Evolutionary conservation across 2,888 invertebrate genomes (phyloP).

Genomic region (Imbricaverruca yamaguchii): DNA sequence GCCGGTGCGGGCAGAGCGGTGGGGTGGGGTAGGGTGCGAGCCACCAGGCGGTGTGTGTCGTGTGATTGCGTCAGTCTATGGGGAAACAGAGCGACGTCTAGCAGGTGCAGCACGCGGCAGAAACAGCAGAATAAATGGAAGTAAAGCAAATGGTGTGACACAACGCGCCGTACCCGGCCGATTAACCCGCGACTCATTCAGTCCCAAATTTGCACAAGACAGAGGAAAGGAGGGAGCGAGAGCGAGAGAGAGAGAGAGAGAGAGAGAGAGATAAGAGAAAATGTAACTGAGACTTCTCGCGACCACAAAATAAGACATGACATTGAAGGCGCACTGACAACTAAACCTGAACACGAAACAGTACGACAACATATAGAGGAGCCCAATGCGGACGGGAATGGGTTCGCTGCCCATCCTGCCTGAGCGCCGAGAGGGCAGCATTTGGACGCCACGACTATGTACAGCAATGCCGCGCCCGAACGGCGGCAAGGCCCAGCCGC

Average conservation of each 20-base stretch:
- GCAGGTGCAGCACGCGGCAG: too few relatives aligned
- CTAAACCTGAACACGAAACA: conserved; percentile 14
- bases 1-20: too few relatives aligned
- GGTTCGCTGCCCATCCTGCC: background rate
- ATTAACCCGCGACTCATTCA: too few relatives aligned
- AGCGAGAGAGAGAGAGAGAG: background rate
- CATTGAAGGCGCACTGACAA: conserved; percentile 11
- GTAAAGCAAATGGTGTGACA: too few relatives aligned
- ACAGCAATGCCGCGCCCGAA: background rate
- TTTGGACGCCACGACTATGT: background rate
- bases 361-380: conserved; percentile 10
- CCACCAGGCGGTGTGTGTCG: too few relatives aligned
- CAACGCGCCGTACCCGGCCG: too few relatives aligned
- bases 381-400: background rate
- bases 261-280: background rate
- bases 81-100: too few relatives aligned
- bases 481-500: background rate
- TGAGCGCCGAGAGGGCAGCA: background rate
- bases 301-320: background rate
- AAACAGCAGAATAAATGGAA: too few relatives aligned
- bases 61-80: too few relatives aligned
- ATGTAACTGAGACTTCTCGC: background rate
- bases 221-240: background rate
- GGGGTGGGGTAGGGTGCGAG: too few relatives aligned
- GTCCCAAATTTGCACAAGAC: background rate